phyloP scores from a whole-genome alignment of 35 echinoderm and acorn worm species.

The Apostichopus parvimensis region DNA sequence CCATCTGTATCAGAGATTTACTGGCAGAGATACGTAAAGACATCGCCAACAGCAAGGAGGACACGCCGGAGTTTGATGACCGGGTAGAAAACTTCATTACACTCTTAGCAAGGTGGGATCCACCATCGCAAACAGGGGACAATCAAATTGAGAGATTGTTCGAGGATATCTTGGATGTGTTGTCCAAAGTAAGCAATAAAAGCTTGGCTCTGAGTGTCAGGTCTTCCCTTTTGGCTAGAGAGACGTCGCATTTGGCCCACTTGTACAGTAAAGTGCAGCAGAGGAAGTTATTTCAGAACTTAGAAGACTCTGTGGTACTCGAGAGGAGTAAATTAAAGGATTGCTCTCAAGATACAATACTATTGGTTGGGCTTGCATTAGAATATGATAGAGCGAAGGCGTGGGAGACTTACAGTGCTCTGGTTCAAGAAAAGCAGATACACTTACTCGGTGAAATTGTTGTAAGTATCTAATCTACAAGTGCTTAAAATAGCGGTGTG shows the following conservation, averaged over 20 bases:
- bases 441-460: constrained; percentile 80
- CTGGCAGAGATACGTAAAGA: constrained; percentile 41
- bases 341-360: constrained; percentile 53
- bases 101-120: constrained; percentile 45
- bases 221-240: constrained; percentile 11
- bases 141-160: constrained; percentile 62
- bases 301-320: background rate
- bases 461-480: constrained; percentile 51
- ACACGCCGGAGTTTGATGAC: background rate
- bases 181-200: constrained; percentile 23
- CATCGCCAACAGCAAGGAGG: constrained; percentile 32
- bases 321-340: constrained; percentile 21
- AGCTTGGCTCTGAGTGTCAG: background rate
- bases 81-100: constrained; percentile 39
- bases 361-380: constrained; percentile 55
- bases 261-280: background rate
- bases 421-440: constrained; percentile 44
- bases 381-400: constrained; percentile 61
- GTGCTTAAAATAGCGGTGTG: no score
- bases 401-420: constrained; percentile 70
- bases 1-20: constrained; percentile 64
- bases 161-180: constrained; percentile 36
- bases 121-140: constrained; percentile 28
- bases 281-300: constrained; percentile 8
- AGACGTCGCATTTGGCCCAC: background rate